These are phyloP conservation scores for Hofmannophila pseudospretella DNA, from an alignment of 2,888 invertebrate species.

Conservation along the genomic window DNA sequence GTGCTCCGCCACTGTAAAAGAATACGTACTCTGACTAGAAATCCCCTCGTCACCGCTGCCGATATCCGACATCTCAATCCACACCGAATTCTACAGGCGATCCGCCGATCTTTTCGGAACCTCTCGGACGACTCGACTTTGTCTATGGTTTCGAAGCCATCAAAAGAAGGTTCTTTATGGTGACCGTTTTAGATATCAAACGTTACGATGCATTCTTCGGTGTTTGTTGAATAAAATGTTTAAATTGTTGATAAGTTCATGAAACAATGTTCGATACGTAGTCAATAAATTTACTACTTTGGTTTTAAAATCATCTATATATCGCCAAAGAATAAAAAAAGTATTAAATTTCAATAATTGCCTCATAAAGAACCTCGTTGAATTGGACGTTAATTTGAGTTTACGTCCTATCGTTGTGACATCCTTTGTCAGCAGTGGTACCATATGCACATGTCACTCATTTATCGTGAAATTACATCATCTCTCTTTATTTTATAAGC, in stretches of 20 bases:
- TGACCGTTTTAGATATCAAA: constrained; percentile 8
- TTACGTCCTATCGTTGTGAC: constrained; percentile 32
- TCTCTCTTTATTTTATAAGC: too few relatives aligned
- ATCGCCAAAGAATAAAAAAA: not conserved
- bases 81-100: constrained; percentile 74
- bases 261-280: too few relatives aligned
- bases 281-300: too few relatives aligned
- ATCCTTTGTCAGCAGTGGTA: constrained; percentile 35
- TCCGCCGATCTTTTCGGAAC: constrained; percentile 68
- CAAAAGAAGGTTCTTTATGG: constrained; percentile 47
- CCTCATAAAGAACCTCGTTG: not conserved
- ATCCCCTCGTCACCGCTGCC: constrained; percentile 88
- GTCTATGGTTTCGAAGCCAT: constrained; percentile 64
- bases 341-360: not conserved
- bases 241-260: too few relatives aligned
- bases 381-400: constrained; percentile 3
- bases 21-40: constrained; percentile 87
- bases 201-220: too few relatives aligned
- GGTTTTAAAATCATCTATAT: not conserved
- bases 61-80: constrained; percentile 86
- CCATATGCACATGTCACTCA: constrained; percentile 7
- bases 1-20: constrained; percentile 45
- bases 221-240: too few relatives aligned
- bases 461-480: too few relatives aligned
- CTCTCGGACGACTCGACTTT: constrained; percentile 57